Base-by-base conservation (phyloP, 2,888 invertebrate genomes). In the Teleiodes luculella region DNA sequence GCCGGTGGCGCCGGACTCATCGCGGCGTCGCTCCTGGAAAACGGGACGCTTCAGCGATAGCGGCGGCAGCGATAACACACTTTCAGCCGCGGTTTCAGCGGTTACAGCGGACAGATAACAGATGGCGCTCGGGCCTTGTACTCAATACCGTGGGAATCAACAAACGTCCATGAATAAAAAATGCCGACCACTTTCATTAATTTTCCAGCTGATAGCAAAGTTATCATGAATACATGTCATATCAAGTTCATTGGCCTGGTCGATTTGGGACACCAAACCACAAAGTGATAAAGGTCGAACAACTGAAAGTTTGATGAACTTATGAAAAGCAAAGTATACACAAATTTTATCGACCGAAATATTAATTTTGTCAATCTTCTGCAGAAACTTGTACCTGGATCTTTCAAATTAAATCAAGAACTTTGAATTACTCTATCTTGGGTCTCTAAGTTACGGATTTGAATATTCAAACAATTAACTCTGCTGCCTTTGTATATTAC, bases 11-110 rank as follows among this genome's bases (percentile, higher is more conserved):
- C 78, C 69, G 86, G 84, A 73, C 82, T 78, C 86, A 86, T 83
- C 58, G 86, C 77, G 72, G 78, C 74, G 62, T 88, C 89, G 78
- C 86, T 87, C 86, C 89, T 89, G 89, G 86, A 86, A 88, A 86
- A 70, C 70, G 72, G 48, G 48, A 79, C 66, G 76, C 81, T 88
- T 86, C 84, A 86, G 86, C 66, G 78, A 78, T 68, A 75, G 60
- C 57, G 55, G 66, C 74, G n/a, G n/a, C n/a, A n/a, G n/a, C n/a
- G n/a, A n/a, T n/a, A n/a, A 80, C 78, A 79, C n/a, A 58, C 73
- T 60, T 18, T 14, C 47, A 28, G 51, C n/a, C n/a, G n/a, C n/a
- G n/a, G n/a, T 28, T 69, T 37, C 37, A 37, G 78, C 72, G 78
- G 81, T 80, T 77, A 63, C 72, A 60, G 70, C 67, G 60, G 59